Conservation (phyloP, 1,140 invertebrate genomes). For the Drosophila ananassae region DNA sequence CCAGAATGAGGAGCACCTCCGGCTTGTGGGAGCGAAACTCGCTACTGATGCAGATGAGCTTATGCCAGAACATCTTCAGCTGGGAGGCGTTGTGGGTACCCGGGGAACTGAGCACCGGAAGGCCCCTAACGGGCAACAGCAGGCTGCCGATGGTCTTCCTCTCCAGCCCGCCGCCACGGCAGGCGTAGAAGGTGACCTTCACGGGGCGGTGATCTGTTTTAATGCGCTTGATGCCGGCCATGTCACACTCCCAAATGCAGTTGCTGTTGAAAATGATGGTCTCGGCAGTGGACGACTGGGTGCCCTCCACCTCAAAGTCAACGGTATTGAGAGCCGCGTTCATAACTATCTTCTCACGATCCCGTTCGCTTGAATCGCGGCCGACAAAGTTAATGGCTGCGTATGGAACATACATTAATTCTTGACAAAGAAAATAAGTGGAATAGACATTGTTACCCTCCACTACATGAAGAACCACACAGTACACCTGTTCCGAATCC, state of each 20-base stretch:
- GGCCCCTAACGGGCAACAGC: constrained; percentile 63
- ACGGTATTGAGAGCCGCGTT: constrained; percentile 69
- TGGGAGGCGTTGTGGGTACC: constrained; percentile 38
- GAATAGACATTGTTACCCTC: constrained; percentile 35
- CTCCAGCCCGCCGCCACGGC: not conserved
- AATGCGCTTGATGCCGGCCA: constrained; percentile 70
- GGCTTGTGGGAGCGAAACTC: constrained; percentile 68
- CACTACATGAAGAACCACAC: constrained; percentile 71
- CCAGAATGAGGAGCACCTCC: constrained; percentile 66
- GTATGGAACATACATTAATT: not conserved
- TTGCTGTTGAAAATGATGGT: constrained; percentile 76
- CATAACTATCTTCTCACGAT: constrained; percentile 56
- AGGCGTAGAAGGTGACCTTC: constrained; percentile 59
- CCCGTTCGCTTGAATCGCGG: constrained; percentile 47
- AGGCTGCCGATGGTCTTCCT: constrained; percentile 60
- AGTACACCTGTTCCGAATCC: constrained; percentile 58
- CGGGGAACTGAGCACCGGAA: constrained; percentile 50
- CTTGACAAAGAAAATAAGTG: too few species aligned
- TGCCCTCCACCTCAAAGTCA: constrained; percentile 74
- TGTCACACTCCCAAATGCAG: constrained; percentile 76
- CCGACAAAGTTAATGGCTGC: constrained; percentile 66
- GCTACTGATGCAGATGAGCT: constrained; percentile 59
- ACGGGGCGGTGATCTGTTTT: constrained; percentile 77
- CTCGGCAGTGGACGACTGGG: constrained; percentile 41
- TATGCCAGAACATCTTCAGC: constrained; percentile 74